Percentiles rank a stretch among this genome's conserved stretches.
Conservation (phyloP, 2,888 invertebrate species). For the Archaeoteleia sp. region DNA sequence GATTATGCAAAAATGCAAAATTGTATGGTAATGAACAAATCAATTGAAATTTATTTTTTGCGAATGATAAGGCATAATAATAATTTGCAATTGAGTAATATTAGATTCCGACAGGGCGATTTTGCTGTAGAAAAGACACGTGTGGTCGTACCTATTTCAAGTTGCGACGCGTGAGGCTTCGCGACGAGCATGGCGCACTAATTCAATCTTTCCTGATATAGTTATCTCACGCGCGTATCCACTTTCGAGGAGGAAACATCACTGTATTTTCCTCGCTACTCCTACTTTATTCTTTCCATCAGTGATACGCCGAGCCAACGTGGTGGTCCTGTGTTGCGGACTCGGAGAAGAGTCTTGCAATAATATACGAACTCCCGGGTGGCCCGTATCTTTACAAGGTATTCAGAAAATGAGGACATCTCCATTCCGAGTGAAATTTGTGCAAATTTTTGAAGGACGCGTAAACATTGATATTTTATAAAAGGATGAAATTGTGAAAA, state of each 20-base stretch:
- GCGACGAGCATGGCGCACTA: background rate
- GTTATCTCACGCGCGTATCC: background rate
- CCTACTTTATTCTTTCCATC: no score
- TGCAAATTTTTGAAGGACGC: no score
- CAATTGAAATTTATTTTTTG: no score
- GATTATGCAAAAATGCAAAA: no score
- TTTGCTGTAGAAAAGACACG: background rate
- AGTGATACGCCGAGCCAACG: background rate
- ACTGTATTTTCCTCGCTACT: no score
- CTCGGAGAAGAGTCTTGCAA: background rate
- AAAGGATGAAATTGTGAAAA: no score
- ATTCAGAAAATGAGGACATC: background rate
- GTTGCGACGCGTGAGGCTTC: slow-evolving; percentile 1
- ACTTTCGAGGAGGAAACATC: background rate
- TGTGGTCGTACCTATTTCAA: background rate
- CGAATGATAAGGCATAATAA: no score
- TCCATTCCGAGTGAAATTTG: no score
- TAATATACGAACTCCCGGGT: background rate
- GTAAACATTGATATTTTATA: no score
- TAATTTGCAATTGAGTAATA: no score
- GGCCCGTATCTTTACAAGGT: background rate
- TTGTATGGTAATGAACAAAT: no score
- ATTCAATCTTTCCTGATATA: slow-evolving; percentile 1
- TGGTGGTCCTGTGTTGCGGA: background rate
- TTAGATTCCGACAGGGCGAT: background rate